These are phyloP conservation scores for Puntigrus tetrazona DNA, from an alignment of 2,113 vertebrate genomes.

Conservation along the genomic window DNA sequence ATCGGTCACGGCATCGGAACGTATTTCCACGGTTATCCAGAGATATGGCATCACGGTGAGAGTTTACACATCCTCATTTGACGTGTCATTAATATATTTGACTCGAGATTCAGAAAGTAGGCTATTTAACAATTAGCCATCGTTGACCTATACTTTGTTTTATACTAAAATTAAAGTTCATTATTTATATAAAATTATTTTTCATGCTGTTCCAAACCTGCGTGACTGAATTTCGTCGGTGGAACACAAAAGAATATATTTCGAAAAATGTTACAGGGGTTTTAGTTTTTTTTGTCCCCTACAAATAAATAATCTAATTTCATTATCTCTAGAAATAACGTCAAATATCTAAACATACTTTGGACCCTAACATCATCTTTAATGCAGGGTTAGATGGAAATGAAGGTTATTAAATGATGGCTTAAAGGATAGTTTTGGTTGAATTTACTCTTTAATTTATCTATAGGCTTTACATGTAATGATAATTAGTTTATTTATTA, in stretches of 20 bases:
- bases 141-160: background rate
- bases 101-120: background rate
- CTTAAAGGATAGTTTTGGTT: background rate
- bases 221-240: background rate
- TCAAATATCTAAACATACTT: too few relatives aligned
- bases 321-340: background rate
- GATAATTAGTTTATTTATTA: background rate
- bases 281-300: background rate
- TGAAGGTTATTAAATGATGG: background rate
- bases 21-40: constrained; percentile 91
- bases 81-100: background rate
- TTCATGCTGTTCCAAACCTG: background rate
- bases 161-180: background rate
- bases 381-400: background rate
- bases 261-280: background rate
- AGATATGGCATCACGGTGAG: constrained; percentile 97
- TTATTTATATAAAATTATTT: background rate
- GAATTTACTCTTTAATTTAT: background rate
- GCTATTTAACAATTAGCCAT: background rate
- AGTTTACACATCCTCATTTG: constrained; percentile 9
- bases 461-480: background rate
- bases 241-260: background rate
- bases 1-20: constrained; percentile 95
- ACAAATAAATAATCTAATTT: background rate
- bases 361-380: background rate